A percentile compares a stretch with the other conserved stretches of the same genome.
These are phyloP conservation scores for Chouioia cunea DNA, from an alignment of 2,888 invertebrate genomes.

Conservation along the genomic window DNA sequence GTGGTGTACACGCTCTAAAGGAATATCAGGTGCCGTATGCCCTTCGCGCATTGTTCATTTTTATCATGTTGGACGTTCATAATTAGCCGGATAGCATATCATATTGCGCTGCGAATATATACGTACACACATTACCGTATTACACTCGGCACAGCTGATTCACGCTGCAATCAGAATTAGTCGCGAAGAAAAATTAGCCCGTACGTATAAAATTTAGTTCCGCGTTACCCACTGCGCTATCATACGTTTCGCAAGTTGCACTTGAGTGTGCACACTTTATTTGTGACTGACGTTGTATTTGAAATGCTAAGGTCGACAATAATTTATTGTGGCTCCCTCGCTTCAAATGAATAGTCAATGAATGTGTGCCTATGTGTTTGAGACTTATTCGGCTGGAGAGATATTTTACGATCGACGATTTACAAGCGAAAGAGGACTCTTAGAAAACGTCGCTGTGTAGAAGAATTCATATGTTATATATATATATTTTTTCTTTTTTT, in stretches of 20 bases:
- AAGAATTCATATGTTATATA: constrained; percentile 35
- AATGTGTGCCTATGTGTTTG: too few species aligned
- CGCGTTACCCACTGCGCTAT: not conserved
- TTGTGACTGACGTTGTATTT: constrained; percentile 11
- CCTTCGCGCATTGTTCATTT: constrained; percentile 40
- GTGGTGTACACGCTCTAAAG: too few species aligned
- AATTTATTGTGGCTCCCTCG: constrained; percentile 16
- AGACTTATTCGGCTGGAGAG: constrained; percentile 18
- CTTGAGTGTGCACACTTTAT: not conserved
- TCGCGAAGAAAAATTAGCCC: constrained; percentile 10
- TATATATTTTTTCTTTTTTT: constrained; percentile 1
- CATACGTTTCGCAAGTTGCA: not conserved
- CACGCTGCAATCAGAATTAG: constrained; percentile 27
- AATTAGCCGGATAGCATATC: constrained; percentile 25
- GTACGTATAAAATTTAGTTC: not conserved
- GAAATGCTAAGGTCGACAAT: constrained; percentile 34
- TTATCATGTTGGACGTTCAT: constrained; percentile 31
- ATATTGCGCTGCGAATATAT: too few species aligned
- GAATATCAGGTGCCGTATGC: not conserved
- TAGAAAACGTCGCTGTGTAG: constrained; percentile 19
- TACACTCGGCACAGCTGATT: not conserved
- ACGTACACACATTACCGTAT: constrained; percentile 1
- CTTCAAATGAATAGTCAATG: constrained; percentile 34
- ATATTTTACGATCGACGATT: constrained; percentile 14
- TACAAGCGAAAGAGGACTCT: constrained; percentile 8